A percentile compares a stretch with the other conserved stretches of the same genome.
These are phyloP conservation scores for Syritta pipiens DNA, from an alignment of 2,888 invertebrate genomes.

Conservation along the genomic window DNA sequence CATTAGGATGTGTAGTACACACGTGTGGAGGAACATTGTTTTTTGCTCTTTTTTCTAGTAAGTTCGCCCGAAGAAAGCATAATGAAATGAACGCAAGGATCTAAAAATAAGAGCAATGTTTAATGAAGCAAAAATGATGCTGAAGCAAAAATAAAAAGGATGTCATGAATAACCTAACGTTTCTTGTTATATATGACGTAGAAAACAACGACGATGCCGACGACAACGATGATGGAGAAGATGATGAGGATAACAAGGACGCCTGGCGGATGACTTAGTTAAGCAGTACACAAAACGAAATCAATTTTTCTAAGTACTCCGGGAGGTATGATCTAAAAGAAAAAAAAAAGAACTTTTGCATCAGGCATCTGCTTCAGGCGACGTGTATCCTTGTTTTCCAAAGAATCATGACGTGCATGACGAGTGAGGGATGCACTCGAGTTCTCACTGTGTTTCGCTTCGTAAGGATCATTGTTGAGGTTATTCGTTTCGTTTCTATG, in stretches of 20 bases:
- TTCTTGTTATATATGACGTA: conserved; percentile 31
- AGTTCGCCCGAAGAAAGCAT: no score
- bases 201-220: not conserved
- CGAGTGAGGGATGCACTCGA: not conserved
- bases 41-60: no score
- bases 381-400: not conserved
- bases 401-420: not conserved
- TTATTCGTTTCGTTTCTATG: no score
- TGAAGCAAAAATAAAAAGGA: conserved; percentile 26
- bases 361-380: not conserved
- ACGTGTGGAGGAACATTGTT: no score
- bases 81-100: conserved; percentile 48
- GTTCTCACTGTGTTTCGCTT: not conserved
- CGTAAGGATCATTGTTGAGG: no score
- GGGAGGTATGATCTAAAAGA: not conserved
- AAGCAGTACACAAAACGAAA: conserved; percentile 27
- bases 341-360: not conserved
- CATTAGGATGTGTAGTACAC: not conserved
- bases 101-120: conserved; percentile 46
- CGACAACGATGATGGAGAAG: not conserved
- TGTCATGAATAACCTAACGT: conserved; percentile 19
- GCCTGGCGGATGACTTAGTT: conserved; percentile 32
- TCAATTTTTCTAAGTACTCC: conserved; percentile 31
- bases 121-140: conserved; percentile 57
- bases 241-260: not conserved